phyloP scores from a whole-genome alignment of 1,140 invertebrate genomes.

The Ceratosolen fusciceps region DNA sequence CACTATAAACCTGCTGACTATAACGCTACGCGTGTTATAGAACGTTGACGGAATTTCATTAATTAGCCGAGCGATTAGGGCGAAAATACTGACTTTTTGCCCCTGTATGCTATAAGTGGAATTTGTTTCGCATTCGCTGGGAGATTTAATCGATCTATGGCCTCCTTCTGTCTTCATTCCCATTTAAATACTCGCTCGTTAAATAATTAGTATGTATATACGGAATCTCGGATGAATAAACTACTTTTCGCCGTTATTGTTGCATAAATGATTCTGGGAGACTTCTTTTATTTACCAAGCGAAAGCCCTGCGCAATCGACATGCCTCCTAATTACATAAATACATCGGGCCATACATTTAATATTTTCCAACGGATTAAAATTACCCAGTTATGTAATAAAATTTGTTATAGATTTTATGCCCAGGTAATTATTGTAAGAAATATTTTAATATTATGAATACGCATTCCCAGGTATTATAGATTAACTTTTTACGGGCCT shows the following conservation, averaged over 20 bases:
- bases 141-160: conserved; percentile 35
- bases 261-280: not conserved
- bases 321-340: conserved; percentile 4
- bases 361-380: conserved; percentile 11
- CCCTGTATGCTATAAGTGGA: conserved; percentile 8
- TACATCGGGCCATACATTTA: not conserved
- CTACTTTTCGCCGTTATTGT: conserved; percentile 10
- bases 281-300: conserved; percentile 8
- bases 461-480: not conserved
- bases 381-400: not conserved
- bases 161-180: conserved; percentile 35
- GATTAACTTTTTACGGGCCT: not conserved
- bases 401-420: conserved; percentile 6
- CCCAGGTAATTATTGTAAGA: not conserved
- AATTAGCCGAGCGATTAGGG: conserved; percentile 42
- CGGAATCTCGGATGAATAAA: not conserved
- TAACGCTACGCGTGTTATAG: conserved; percentile 11
- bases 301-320: not conserved
- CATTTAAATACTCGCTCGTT: conserved; percentile 20
- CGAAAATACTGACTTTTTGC: not conserved
- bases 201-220: conserved; percentile 21
- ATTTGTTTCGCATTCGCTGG: conserved; percentile 22
- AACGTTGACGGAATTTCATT: conserved; percentile 44
- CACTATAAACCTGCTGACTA: conserved; percentile 5
- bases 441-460: not conserved